Conservation (phyloP, 2,797 vertebrate species). For the Urosaurus nigricauda region DNA sequence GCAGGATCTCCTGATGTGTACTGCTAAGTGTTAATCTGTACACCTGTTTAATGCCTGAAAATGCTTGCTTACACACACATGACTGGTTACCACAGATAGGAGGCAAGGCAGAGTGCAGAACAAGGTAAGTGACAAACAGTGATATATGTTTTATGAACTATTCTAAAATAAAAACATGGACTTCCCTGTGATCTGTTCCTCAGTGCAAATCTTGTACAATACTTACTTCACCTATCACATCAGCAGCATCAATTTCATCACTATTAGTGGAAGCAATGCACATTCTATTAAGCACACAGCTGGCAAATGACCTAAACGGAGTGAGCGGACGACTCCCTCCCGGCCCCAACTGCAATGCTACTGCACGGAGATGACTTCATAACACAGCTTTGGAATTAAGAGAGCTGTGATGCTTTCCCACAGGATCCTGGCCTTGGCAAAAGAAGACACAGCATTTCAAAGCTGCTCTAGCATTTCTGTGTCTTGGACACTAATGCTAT, state of each 20-base stretch:
- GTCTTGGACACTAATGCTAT: not conserved
- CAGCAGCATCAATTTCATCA: constrained; percentile 20
- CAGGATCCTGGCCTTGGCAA: not conserved
- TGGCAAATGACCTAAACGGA: constrained; percentile 28
- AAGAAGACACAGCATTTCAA: not conserved
- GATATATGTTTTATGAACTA: not conserved
- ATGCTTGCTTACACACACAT: not conserved
- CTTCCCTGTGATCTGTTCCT: not conserved
- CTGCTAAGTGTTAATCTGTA: not conserved
- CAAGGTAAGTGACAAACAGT: not conserved
- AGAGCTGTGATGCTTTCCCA: constrained; percentile 4
- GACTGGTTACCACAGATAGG: not conserved
- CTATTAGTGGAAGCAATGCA: not conserved
- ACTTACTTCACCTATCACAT: not conserved
- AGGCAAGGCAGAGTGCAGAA: not conserved
- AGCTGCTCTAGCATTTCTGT: not conserved
- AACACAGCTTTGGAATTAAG: constrained; percentile 4
- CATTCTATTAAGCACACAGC: constrained; percentile 25
- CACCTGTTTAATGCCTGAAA: not conserved
- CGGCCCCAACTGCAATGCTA: not conserved
- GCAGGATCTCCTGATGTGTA: not conserved
- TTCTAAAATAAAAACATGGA: not conserved
- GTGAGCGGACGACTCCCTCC: not conserved
- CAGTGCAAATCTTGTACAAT: not conserved
- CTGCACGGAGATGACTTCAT: not conserved